Conservation (phyloP, 2,797 vertebrate species). For the Heterohyrax brucei region DNA sequence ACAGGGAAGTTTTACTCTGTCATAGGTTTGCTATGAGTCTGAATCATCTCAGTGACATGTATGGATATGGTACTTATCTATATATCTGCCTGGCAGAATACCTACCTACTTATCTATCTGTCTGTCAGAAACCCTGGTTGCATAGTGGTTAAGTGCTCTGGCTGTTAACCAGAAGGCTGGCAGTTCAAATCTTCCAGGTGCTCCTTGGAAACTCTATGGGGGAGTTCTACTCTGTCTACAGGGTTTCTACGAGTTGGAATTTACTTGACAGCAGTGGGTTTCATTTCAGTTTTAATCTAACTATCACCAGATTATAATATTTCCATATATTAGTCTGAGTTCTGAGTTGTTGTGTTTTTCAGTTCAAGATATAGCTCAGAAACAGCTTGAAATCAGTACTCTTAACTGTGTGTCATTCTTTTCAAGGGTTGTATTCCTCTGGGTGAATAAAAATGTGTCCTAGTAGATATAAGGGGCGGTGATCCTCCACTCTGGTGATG, state of each 20-base stretch:
- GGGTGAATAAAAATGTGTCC: background rate
- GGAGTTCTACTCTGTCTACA: no score
- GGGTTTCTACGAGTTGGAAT: no score
- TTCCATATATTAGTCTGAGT: background rate
- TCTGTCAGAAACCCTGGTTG: background rate
- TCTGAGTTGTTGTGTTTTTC: background rate
- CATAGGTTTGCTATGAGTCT: no score
- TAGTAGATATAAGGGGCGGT: background rate
- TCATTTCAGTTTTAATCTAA: no score
- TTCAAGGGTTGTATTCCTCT: background rate
- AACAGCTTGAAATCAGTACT: background rate
- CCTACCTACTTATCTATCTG: background rate
- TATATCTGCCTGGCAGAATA: background rate
- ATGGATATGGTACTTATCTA: no score
- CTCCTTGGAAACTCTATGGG: no score
- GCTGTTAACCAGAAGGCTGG: no score
- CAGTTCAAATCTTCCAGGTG: no score
- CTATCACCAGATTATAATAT: background rate
- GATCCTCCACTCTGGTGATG: background rate
- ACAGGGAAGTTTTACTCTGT: no score
- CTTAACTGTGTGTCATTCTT: background rate
- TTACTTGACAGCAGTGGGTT: no score
- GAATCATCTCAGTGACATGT: no score
- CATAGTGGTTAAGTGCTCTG: no score
- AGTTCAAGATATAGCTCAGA: background rate